These are phyloP conservation scores for Palythoa grandiflora DNA, from an alignment of 92 coral and sea anemone genomes.

Conservation along the genomic window DNA sequence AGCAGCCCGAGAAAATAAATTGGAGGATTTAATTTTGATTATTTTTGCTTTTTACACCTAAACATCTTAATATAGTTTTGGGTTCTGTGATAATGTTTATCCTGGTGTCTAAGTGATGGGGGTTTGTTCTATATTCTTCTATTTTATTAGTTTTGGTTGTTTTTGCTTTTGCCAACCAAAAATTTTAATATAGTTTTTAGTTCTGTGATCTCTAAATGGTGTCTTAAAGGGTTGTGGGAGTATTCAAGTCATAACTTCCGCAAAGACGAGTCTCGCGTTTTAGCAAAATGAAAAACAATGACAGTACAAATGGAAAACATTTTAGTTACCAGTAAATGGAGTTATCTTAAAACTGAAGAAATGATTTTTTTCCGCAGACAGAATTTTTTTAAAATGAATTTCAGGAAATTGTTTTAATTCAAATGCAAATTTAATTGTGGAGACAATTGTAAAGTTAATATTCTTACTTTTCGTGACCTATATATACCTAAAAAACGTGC, in stretches of 20 bases:
- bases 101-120: neutral
- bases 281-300: neutral
- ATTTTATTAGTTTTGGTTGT: too few species aligned
- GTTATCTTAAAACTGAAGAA: neutral
- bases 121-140: neutral
- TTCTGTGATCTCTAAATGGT: neutral
- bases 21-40: neutral
- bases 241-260: slow-evolving; percentile 18
- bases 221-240: neutral
- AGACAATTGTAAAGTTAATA: neutral
- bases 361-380: neutral
- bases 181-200: neutral
- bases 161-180: neutral
- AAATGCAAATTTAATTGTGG: slow-evolving; percentile 6
- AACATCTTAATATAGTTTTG: too few species aligned
- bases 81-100: too few species aligned
- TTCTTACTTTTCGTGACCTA: neutral
- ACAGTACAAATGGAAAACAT: neutral
- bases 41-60: too few species aligned
- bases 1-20: neutral
- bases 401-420: neutral
- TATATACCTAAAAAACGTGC: too few species aligned
- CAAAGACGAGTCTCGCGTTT: neutral
- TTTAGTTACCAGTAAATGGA: neutral
- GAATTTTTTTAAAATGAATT: neutral